These are phyloP conservation scores for Saturnia japonica DNA, from an alignment of 2,888 invertebrate species.

Conservation along the genomic window DNA sequence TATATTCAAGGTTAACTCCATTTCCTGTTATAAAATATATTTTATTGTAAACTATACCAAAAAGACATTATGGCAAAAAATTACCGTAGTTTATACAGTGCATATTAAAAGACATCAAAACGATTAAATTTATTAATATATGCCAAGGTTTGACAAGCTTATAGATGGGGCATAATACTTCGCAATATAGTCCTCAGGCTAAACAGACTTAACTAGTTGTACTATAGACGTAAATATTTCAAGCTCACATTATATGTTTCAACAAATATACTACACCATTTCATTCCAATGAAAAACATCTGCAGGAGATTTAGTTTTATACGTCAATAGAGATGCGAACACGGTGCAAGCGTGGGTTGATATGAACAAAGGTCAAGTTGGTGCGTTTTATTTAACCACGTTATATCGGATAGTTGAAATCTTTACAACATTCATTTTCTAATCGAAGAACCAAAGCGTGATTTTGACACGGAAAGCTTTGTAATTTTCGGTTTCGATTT, in stretches of 20 bases:
- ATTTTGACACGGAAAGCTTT: not conserved
- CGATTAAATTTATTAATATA: no score
- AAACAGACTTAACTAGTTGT: not conserved
- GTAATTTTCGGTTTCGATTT: not conserved
- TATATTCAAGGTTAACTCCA: no score
- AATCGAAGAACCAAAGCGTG: not conserved
- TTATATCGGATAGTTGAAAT: not conserved
- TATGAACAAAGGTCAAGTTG: conserved; percentile 16
- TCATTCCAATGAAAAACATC: conserved; percentile 12
- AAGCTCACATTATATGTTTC: not conserved
- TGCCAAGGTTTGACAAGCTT: no score
- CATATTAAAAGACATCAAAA: no score
- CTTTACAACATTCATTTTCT: not conserved
- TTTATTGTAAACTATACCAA: no score
- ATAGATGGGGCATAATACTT: no score
- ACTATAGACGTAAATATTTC: not conserved
- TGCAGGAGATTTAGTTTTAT: conserved; percentile 4
- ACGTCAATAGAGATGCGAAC: conserved; percentile 7
- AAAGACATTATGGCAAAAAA: no score
- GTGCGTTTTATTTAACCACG: not conserved
- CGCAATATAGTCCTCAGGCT: not conserved
- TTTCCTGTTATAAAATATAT: no score
- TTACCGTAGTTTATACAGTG: no score
- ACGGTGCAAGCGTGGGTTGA: conserved; percentile 19
- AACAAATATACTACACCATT: not conserved